These are phyloP conservation scores for Glareola pratincola DNA, from an alignment of 2,113 vertebrate genomes.

Conservation along the genomic window DNA sequence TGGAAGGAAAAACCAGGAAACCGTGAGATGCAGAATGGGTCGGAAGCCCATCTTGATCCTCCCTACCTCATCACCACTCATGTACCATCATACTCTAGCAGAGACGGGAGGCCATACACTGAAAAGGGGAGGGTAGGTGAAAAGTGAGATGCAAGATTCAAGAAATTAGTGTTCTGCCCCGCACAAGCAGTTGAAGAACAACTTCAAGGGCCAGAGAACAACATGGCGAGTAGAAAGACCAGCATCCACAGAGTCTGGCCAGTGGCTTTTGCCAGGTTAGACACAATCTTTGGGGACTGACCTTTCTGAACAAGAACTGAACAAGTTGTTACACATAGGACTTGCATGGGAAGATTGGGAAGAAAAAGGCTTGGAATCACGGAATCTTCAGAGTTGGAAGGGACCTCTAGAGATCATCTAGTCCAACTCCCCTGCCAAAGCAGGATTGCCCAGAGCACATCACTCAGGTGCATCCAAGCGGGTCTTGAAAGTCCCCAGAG, in stretches of 20 bases:
- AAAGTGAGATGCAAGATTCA: neutral
- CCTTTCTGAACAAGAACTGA: neutral
- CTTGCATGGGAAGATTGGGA: neutral
- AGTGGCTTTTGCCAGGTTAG: neutral
- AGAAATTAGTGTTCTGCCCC: neutral
- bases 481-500: too few relatives aligned
- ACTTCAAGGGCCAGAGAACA: neutral
- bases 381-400: too few relatives aligned
- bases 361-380: neutral
- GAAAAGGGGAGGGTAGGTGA: neutral
- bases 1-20: neutral
- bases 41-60: neutral
- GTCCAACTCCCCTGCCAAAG: too few relatives aligned
- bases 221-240: neutral
- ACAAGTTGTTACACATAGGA: neutral
- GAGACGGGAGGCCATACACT: neutral
- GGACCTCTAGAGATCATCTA: too few relatives aligned
- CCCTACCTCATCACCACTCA: neutral
- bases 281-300: neutral
- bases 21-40: neutral
- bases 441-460: too few relatives aligned
- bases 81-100: neutral
- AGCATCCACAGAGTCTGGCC: neutral
- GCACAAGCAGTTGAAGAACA: neutral
- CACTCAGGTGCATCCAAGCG: too few relatives aligned